phyloP scores from a whole-genome alignment of 2,888 invertebrate genomes.

The Heteromyza rotundicornis region DNA sequence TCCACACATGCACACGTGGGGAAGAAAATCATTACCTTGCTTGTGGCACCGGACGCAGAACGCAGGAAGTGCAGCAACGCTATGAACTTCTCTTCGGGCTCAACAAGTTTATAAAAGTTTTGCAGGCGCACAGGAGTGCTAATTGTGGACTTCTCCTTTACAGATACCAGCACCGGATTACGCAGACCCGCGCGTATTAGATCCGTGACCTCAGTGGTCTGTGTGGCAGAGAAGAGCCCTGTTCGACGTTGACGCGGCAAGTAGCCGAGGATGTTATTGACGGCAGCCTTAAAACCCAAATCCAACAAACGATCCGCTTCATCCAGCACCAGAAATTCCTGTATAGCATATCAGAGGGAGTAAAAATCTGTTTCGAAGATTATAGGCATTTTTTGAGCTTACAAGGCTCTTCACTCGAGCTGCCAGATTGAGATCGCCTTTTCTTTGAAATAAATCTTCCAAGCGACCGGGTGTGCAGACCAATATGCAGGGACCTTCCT shows the following conservation, averaged over 20 bases:
- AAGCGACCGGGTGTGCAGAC: conserved; percentile 95
- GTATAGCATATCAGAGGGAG: no score
- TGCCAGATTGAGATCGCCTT: conserved; percentile 73
- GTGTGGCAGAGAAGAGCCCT: conserved; percentile 98
- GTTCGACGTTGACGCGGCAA: conserved; percentile 93
- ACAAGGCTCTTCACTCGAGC: conserved; percentile 80
- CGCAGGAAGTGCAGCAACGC: conserved; percentile 81
- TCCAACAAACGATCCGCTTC: conserved; percentile 96
- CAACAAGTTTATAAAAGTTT: conserved; percentile 81
- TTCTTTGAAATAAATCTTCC: conserved; percentile 81
- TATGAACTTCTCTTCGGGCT: conserved; percentile 81
- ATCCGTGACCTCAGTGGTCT: conserved; percentile 91
- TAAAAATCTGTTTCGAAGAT: neutral
- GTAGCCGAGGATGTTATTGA: conserved; percentile 88
- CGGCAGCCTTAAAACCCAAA: conserved; percentile 84
- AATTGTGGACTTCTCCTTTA: conserved; percentile 82
- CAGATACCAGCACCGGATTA: conserved; percentile 89
- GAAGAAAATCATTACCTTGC: conserved; percentile 82
- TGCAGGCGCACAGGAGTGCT: conserved; percentile 75
- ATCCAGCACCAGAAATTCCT: conserved; percentile 93
- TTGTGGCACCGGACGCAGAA: conserved; percentile 57
- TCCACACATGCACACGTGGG: conserved; percentile 97
- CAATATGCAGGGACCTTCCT: conserved; percentile 81
- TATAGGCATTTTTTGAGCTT: no score
- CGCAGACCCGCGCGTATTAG: conserved; percentile 91